Evolutionary conservation across 2,113 vertebrate genomes (phyloP).

Genomic region (Salvelinus alpinus): DNA sequence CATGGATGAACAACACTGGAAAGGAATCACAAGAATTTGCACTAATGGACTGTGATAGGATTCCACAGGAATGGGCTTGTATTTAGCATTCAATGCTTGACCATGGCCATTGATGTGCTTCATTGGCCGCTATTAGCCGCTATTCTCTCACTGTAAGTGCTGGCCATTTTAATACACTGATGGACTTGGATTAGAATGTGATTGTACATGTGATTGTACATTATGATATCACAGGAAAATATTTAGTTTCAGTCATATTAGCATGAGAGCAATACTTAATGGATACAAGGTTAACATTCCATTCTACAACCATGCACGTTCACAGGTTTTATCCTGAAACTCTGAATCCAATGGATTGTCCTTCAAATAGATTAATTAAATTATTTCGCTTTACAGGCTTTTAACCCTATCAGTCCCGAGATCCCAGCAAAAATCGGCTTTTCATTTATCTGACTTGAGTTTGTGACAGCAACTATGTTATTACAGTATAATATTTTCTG

Average conservation of each 20-base stretch:
- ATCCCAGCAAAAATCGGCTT: no score
- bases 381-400: not conserved
- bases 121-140: not conserved
- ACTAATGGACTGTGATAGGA: not conserved
- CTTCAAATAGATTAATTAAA: not conserved
- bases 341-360: not conserved
- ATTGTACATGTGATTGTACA: constrained; percentile 13
- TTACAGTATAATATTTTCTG: no score
- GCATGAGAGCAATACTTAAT: constrained; percentile 8
- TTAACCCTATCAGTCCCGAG: no score
- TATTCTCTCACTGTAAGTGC: constrained; percentile 16
- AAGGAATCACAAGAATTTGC: not conserved
- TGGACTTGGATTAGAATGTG: constrained; percentile 12
- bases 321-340: no score
- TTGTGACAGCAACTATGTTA: no score
- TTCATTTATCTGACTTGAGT: no score
- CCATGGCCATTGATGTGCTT: not conserved
- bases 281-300: not conserved
- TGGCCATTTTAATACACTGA: constrained; percentile 18
- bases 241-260: not conserved
- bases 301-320: not conserved
- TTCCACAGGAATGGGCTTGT: not conserved
- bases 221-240: constrained; percentile 28
- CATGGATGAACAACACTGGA: not conserved
- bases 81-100: not conserved